These are phyloP conservation scores for Agonum fuliginosum DNA, from an alignment of 2,888 invertebrate genomes.

Conservation along the genomic window DNA sequence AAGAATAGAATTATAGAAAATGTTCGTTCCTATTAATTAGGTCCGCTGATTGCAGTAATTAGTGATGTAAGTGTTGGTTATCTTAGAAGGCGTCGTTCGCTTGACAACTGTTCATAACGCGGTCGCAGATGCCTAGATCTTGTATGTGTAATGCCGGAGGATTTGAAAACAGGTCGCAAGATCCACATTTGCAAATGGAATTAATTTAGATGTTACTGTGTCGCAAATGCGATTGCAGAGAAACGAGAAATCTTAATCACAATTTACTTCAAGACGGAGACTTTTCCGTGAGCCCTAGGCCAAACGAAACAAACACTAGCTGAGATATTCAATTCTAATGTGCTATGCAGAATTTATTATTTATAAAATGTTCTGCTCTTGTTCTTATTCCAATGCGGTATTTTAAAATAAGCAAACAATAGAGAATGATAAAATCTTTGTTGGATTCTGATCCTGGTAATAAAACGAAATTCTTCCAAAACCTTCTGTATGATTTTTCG, in stretches of 20 bases:
- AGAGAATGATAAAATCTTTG: too few species aligned
- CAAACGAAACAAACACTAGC: not conserved
- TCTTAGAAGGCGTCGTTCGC: conserved; percentile 20
- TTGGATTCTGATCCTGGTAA: too few species aligned
- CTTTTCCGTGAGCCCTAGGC: not conserved
- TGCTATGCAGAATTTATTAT: conserved; percentile 6
- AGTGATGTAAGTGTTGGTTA: conserved; percentile 45
- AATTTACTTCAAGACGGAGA: not conserved
- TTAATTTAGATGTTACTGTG: conserved; percentile 45
- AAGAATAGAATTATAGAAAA: conserved; percentile 33
- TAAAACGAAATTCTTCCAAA: too few species aligned
- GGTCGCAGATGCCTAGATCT: conserved; percentile 38
- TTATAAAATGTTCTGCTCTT: too few species aligned
- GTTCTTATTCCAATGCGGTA: too few species aligned
- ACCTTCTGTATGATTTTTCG: too few species aligned
- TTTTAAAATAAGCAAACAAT: too few species aligned
- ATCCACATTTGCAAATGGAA: conserved; percentile 41
- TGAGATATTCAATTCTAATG: not conserved
- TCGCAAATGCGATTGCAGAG: conserved; percentile 3
- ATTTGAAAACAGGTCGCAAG: conserved; percentile 36
- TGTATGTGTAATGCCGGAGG: conserved; percentile 27
- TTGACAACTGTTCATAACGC: conserved; percentile 48
- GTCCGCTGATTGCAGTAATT: conserved; percentile 44
- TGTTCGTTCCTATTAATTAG: conserved; percentile 46
- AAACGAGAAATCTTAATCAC: conserved; percentile 33